Base-by-base conservation (phyloP, 30 jellyfish, hydroid and myxozoan genomes). In the Sanderia malayensis region DNA sequence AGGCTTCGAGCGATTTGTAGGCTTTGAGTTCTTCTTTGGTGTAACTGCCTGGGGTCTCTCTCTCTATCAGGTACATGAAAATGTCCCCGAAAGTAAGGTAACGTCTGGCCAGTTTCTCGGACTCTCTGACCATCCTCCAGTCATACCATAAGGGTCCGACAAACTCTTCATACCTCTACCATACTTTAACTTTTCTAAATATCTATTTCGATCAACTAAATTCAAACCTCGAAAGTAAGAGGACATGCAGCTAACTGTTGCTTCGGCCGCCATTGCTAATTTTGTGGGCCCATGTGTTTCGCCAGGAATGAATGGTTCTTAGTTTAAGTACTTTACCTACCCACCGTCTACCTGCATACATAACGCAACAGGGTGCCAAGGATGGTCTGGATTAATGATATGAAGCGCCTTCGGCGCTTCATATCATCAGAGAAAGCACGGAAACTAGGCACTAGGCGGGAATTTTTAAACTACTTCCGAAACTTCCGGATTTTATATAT, bases 171-270 rank as follows among this genome's bases (percentile, higher is more conserved):
- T 58, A 58, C 70, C 70, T 31, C 37, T 58, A n/a, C 44, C 70
- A 24, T 58, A 58, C 24, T 58, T 58, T 31, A 58, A 24, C 24
- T 58, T 58, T n/a, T 58, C 70, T 58, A 58, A 24, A 58, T 58
- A 58, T 58, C 34, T 31, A 1, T 58, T 58, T 10, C 70, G 37
- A 58, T 31, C 70, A 58, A 58, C 70, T 20, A 31, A 58, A 58
- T 58, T 19, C 21, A 58, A 31, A 58, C 70, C 70, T 58, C 34
- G 70, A 24, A 58, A 58, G 70, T 58, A 58, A 58, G 70, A 58
- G 21, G 32, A 58, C 70, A 58, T 58, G 10, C 2, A 58, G 24
- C 70, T 13, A 17, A 37, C 70, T 58, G 70, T 58, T 7, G 70
- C 70, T 58, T 58, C 70, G 29, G 70, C 70, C 19, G 37, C 34